Evolutionary conservation across 2,113 vertebrate genomes (phyloP).

Genomic region (Oreotrochilus melanogaster): DNA sequence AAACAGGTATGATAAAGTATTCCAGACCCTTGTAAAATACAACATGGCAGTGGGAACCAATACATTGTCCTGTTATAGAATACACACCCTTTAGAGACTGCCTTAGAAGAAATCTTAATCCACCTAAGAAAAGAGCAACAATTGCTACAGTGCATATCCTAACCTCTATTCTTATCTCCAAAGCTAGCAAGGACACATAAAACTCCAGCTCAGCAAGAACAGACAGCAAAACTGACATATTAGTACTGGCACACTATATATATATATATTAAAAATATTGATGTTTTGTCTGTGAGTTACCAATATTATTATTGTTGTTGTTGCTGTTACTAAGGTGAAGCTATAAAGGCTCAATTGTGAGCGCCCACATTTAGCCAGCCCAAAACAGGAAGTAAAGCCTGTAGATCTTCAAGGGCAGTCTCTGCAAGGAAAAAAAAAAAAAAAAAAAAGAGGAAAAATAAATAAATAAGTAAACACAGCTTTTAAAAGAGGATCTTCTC

Average conservation of each 20-base stretch:
- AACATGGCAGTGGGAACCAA: neutral
- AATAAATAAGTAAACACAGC: neutral
- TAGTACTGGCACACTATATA: neutral
- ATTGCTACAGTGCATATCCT: neutral
- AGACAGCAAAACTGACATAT: neutral
- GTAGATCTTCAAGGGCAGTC: neutral
- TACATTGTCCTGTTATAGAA: neutral
- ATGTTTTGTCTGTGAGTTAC: neutral
- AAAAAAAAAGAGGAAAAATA: too few relatives aligned
- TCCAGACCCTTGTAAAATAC: neutral
- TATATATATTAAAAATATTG: fast-evolving
- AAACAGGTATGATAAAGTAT: neutral
- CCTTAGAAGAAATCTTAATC: neutral
- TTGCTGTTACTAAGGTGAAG: neutral
- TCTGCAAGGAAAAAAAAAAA: neutral
- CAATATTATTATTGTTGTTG: neutral
- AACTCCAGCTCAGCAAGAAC: neutral
- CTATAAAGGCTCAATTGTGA: neutral
- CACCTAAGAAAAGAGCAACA: neutral
- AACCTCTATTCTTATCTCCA: neutral
- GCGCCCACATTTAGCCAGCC: neutral
- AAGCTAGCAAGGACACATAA: neutral
- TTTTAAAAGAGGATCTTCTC: neutral
- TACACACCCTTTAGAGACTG: neutral
- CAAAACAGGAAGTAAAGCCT: neutral